These are phyloP conservation scores for Toxotes lorentzi DNA, from an alignment of 2,797 vertebrate genomes.

Conservation along the genomic window DNA sequence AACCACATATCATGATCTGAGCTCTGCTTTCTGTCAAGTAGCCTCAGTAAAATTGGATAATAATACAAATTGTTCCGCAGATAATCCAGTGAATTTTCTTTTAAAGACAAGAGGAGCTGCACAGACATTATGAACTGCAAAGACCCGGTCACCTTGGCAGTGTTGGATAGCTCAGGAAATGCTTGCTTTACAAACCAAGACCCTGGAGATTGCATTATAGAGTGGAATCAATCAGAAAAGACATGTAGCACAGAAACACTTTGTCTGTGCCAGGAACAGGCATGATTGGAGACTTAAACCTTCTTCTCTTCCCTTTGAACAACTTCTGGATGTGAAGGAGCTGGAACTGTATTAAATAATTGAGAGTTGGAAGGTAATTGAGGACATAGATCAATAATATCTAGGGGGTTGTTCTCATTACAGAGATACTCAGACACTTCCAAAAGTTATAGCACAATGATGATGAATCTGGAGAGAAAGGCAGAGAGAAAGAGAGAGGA, in stretches of 20 bases:
- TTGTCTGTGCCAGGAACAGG: conserved; percentile 64
- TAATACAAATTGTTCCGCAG: conserved; percentile 36
- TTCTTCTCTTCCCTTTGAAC: conserved; percentile 65
- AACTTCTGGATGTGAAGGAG: conserved; percentile 70
- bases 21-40: conserved; percentile 22
- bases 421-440: conserved; percentile 68
- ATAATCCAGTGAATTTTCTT: conserved; percentile 17
- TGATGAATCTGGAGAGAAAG: conserved; percentile 74
- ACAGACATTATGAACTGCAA: conserved; percentile 12
- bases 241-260: conserved; percentile 48
- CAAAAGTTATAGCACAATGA: conserved; percentile 75
- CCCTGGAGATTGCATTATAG: conserved; percentile 45
- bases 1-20: conserved; percentile 32
- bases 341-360: conserved; percentile 77
- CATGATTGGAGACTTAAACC: conserved; percentile 57
- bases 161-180: conserved; percentile 38
- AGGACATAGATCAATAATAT: conserved; percentile 83
- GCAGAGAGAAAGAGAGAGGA: conserved; percentile 17
- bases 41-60: conserved; percentile 35
- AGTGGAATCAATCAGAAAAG: conserved; percentile 68
- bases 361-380: conserved; percentile 81
- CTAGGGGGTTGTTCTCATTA: conserved; percentile 81
- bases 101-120: conserved; percentile 17
- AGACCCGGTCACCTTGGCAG: conserved; percentile 40
- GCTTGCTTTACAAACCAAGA: conserved; percentile 54